Conservation (phyloP, 2,113 vertebrate species). For the Coturnix japonica region DNA sequence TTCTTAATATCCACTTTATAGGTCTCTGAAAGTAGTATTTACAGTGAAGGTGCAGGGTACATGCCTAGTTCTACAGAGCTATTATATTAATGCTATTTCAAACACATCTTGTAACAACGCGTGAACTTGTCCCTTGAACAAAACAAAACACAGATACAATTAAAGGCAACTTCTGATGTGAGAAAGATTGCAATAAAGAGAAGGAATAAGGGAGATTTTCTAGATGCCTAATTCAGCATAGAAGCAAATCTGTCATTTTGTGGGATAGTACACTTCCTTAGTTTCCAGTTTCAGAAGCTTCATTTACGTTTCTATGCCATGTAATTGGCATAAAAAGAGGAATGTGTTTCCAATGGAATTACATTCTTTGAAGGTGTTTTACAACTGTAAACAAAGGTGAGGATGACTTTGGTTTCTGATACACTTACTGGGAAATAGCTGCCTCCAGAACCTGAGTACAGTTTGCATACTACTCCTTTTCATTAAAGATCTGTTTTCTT, state of each 20-base stretch:
- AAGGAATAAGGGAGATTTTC: not conserved
- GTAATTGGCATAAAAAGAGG: slow-evolving; percentile 32
- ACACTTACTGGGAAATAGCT: slow-evolving; percentile 15
- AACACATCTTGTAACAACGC: not conserved
- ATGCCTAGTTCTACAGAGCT: not conserved
- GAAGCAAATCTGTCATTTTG: not conserved
- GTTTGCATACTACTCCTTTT: slow-evolving; percentile 74
- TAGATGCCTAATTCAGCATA: not conserved
- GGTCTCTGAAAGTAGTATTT: not conserved
- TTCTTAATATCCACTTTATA: not conserved
- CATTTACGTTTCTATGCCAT: not conserved
- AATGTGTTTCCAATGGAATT: slow-evolving; percentile 50
- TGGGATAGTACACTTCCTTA: slow-evolving; percentile 7
- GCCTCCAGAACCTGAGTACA: not conserved
- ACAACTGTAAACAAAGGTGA: slow-evolving; percentile 26
- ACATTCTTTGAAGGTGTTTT: slow-evolving; percentile 40
- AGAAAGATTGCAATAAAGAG: not conserved
- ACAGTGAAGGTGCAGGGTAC: not conserved
- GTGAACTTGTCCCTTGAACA: not conserved
- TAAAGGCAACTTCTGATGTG: not conserved
- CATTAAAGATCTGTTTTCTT: slow-evolving; percentile 77
- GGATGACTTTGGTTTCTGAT: slow-evolving; percentile 43
- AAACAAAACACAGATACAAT: not conserved
- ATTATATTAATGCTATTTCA: not conserved
- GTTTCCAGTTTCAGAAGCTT: slow-evolving; percentile 12